phyloP scores from a whole-genome alignment of 2,113 vertebrate species.

The Colistium nudipinnis region DNA sequence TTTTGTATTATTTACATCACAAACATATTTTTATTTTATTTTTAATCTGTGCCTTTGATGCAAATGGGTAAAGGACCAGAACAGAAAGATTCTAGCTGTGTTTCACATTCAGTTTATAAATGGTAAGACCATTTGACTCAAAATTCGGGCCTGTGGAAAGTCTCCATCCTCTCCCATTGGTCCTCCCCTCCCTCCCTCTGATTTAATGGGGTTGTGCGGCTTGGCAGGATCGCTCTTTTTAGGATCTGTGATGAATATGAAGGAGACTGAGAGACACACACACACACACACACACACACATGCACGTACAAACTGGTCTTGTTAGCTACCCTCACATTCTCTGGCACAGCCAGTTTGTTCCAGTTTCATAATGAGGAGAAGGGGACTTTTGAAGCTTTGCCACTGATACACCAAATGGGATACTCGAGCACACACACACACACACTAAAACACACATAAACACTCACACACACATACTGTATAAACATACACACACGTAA shows the following conservation, averaged over 20 bases:
- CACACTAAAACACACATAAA: neutral
- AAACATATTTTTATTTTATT: slow-evolving; percentile 15
- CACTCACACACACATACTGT: slow-evolving; percentile 3
- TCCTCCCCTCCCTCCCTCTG: slow-evolving; percentile 40
- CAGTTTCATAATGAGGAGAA: slow-evolving; percentile 76
- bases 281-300: slow-evolving; percentile 46
- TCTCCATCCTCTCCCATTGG: slow-evolving; percentile 42
- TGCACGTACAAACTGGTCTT: slow-evolving; percentile 71
- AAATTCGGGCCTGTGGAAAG: slow-evolving; percentile 24
- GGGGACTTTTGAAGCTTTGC: slow-evolving; percentile 65
- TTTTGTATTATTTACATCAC: slow-evolving; percentile 4
- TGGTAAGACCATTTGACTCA: slow-evolving; percentile 37
- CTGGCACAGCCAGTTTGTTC: slow-evolving; percentile 73
- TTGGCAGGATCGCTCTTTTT: slow-evolving; percentile 68
- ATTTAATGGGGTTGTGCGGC: slow-evolving; percentile 73
- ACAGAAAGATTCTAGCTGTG: slow-evolving; percentile 21
- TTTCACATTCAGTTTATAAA: slow-evolving; percentile 47
- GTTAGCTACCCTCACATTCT: slow-evolving; percentile 73
- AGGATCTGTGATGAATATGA: slow-evolving; percentile 71
- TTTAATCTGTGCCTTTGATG: slow-evolving; percentile 33
- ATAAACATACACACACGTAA: slow-evolving; percentile 8
- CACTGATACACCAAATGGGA: slow-evolving; percentile 50
- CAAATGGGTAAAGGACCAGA: slow-evolving; percentile 19
- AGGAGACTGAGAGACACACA: slow-evolving; percentile 50
- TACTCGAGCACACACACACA: slow-evolving; percentile 17